These are phyloP conservation scores for Stenopsyche tienmushanensis DNA, from an alignment of 1,140 invertebrate species.

Conservation along the genomic window DNA sequence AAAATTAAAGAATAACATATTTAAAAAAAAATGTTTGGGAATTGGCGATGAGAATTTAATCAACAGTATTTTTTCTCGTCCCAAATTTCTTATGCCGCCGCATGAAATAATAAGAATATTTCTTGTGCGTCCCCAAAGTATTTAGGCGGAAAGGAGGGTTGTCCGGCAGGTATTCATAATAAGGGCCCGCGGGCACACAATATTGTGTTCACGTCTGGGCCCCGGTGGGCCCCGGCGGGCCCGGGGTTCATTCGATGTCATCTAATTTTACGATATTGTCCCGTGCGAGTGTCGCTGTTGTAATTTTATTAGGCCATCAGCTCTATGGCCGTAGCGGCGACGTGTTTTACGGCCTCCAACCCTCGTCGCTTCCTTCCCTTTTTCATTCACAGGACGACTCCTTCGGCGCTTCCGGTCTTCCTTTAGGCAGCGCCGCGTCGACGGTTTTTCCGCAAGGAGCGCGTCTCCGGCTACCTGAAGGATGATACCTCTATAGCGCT, in stretches of 20 bases:
- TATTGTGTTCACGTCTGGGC: conserved; percentile 10
- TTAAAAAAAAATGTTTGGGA: too few relatives aligned
- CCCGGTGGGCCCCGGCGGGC: background rate
- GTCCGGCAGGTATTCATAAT: too few relatives aligned
- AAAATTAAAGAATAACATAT: too few relatives aligned
- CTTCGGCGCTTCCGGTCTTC: conserved; percentile 7
- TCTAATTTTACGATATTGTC: conserved; percentile 39
- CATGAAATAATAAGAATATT: too few relatives aligned
- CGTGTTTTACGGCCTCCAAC: conserved; percentile 27
- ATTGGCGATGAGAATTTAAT: too few relatives aligned
- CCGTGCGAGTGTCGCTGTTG: conserved; percentile 21
- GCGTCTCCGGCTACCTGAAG: background rate
- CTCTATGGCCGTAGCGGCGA: conserved; percentile 19
- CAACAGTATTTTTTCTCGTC: too few relatives aligned
- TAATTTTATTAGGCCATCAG: conserved; percentile 38
- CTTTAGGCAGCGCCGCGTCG: background rate
- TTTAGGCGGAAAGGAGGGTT: too few relatives aligned
- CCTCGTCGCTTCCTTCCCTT: conserved; percentile 3
- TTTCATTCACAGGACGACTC: too few relatives aligned
- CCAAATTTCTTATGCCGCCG: too few relatives aligned
- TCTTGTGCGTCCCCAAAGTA: too few relatives aligned
- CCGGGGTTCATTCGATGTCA: conserved; percentile 12
- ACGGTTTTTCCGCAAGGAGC: conserved; percentile 4
- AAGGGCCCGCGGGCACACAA: background rate
- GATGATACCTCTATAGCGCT: background rate